Evolutionary conservation across 2,888 invertebrate species (phyloP), one percentile per base, ranked within the genome.

Genomic region (Eupithecia pulchellata): DNA sequence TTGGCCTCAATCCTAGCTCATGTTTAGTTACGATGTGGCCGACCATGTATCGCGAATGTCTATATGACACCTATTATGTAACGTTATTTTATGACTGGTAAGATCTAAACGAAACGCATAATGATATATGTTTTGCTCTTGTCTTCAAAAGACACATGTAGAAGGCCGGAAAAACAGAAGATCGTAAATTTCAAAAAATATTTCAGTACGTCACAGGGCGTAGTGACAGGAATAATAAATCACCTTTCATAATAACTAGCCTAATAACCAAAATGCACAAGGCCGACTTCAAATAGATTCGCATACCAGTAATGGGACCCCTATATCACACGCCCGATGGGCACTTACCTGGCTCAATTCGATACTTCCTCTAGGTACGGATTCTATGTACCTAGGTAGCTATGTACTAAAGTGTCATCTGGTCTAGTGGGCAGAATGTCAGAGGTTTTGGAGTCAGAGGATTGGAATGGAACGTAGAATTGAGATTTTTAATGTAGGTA

Each of bases 291-390:
- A 55, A 72, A 74, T 74, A 69, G 75, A 75, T 78, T 73, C 74
- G 77, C 76, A 75, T 77, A 68, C 42, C 74, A 27, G 63, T 64
- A 68, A 67, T 66, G 64, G 70, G 71, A 64, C 57, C 73, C 64
- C 68, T 75, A 36, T 66, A 84, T 86, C 86, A 73, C 86, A 86
- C 89, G 87, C 74, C 66, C 57, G 79, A 79, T 87, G 85, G 86
- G 85, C 77, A 78, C 84, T 83, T 85, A 89, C 88, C 88, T 88
- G 86, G 72, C 70, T 86, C 84, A 89, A 89, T 85, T 88, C 73
- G 86, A 84, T 79, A 84, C 89, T 84, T 89, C 89, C 89, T 87
- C 81, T 62, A 66, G 66, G 66, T 67, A 60, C 58, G 65, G 34
- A 25, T 39, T 63, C 64, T 71, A 67, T n/a, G 60, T 57, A 32